Evolutionary conservation across 2,113 vertebrate species (phyloP).

Genomic region (Tachysurus fulvidraco): DNA sequence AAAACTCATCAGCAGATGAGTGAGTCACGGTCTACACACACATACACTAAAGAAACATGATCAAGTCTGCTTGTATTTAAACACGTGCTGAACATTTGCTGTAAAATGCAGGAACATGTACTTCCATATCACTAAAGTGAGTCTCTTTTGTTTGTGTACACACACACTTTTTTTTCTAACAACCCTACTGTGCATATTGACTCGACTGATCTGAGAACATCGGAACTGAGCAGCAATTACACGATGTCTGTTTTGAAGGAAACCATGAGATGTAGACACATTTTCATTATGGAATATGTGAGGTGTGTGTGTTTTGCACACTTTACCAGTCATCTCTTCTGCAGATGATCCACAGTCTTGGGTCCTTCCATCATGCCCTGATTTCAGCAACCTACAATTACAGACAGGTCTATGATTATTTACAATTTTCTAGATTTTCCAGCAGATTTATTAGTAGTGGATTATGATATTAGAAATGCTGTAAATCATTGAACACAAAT

Average conservation of each 20-base stretch:
- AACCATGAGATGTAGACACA: not conserved
- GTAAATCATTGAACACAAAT: not conserved
- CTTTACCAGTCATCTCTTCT: not conserved
- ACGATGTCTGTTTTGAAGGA: not conserved
- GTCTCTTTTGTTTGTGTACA: not conserved
- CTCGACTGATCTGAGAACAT: not conserved
- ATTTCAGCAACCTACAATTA: not conserved
- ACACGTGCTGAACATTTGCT: too few relatives aligned
- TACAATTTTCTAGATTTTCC: not conserved
- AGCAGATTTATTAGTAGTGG: not conserved
- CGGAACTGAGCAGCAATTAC: slow-evolving; percentile 1
- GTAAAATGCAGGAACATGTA: too few relatives aligned
- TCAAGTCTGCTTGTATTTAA: too few relatives aligned
- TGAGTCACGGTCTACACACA: too few relatives aligned
- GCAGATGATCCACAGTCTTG: not conserved
- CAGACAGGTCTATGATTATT: not conserved
- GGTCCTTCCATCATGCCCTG: not conserved
- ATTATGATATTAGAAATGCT: not conserved
- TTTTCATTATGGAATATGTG: not conserved
- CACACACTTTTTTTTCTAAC: not conserved
- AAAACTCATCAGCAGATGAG: too few relatives aligned
- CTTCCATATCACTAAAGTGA: too few relatives aligned
- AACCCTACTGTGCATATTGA: not conserved
- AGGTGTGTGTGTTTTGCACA: not conserved
- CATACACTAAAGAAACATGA: too few relatives aligned